phyloP scores from a whole-genome alignment of 2,797 vertebrate genomes.

The Synaphobranchus kaupii region DNA sequence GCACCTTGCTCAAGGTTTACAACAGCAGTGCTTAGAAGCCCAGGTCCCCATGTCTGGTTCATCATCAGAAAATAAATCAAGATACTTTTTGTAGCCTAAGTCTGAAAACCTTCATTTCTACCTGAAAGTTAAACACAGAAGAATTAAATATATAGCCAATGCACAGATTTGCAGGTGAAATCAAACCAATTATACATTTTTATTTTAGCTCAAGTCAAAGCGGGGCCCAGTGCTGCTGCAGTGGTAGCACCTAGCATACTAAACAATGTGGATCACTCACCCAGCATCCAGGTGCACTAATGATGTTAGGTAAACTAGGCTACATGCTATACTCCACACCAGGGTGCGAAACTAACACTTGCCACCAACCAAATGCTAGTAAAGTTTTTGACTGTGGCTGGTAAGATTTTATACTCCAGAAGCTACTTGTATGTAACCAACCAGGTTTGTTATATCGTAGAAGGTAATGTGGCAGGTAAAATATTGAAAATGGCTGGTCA shows the following conservation, averaged over 20 bases:
- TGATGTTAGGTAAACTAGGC: background rate
- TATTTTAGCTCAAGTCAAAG: background rate
- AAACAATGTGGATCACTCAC: background rate
- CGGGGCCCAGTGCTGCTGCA: background rate
- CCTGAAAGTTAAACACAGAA: background rate
- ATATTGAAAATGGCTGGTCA: too few relatives aligned
- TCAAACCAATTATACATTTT: background rate
- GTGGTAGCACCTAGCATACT: background rate
- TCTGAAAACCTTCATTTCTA: background rate
- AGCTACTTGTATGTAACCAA: too few relatives aligned
- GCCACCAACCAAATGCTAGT: too few relatives aligned
- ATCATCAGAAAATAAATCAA: too few relatives aligned
- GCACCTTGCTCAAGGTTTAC: background rate
- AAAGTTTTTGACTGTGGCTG: too few relatives aligned
- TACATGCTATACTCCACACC: background rate
- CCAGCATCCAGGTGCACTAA: background rate
- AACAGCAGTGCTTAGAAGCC: background rate
- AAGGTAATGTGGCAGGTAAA: too few relatives aligned
- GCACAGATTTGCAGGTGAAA: background rate
- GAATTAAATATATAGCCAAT: background rate
- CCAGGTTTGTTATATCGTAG: too few relatives aligned
- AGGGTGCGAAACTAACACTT: too few relatives aligned
- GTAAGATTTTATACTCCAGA: too few relatives aligned
- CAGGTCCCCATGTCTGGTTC: background rate
- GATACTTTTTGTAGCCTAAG: too few relatives aligned